Base-by-base conservation (phyloP, 2,113 vertebrate species). In the Otocyon megalotis region DNA sequence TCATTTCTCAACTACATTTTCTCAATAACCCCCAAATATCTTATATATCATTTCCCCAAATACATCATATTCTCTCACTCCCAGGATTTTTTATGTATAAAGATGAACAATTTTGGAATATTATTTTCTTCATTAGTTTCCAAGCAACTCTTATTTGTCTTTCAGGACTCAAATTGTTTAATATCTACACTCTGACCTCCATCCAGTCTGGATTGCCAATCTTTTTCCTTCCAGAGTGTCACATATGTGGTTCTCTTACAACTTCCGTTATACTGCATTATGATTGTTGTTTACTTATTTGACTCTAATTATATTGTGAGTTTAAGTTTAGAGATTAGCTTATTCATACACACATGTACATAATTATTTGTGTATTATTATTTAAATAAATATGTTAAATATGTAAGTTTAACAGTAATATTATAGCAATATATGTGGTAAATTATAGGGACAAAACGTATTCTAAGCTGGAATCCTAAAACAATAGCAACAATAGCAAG, bases 71-170 rank as follows among this genome's bases (percentile, higher is more conserved):
- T 63, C 28, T 87, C 43, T 84, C 60, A 83, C 10, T 1, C 67
- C 81, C 94, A 94, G 87, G 89, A 84, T 83, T 88, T 35, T 88
- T 90, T 82, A 17, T 48, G 19, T 37, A 58, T n/a, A 58, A 86
- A 43, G 26, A 67, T 26, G 15, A 85, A 60, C 30, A 53, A 48
- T 79, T 88, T 56, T 81, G 88, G n/a, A 67, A 85, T 20, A 9
- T 13, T 28, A 13, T 77, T 92, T 35, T 94, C 13, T 81, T 87
- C 12, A 30, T 74, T 48, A 93, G n/a, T 83, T 89, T 85, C 53
- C 56, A 77, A 48, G 8, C 69, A 77, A 69, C 20, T 85, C 91
- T 53, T 54, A 37, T 54, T 50, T 58, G 26, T 74, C 37, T 5
- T 88, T 88, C 1, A 22, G 65, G 43, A 67, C 5, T 69, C 58